A percentile compares a stretch with the other conserved stretches of the same genome.
These are phyloP conservation scores for Pseudeuparius sepicola DNA, from an alignment of 2,888 invertebrate genomes.

Conservation along the genomic window DNA sequence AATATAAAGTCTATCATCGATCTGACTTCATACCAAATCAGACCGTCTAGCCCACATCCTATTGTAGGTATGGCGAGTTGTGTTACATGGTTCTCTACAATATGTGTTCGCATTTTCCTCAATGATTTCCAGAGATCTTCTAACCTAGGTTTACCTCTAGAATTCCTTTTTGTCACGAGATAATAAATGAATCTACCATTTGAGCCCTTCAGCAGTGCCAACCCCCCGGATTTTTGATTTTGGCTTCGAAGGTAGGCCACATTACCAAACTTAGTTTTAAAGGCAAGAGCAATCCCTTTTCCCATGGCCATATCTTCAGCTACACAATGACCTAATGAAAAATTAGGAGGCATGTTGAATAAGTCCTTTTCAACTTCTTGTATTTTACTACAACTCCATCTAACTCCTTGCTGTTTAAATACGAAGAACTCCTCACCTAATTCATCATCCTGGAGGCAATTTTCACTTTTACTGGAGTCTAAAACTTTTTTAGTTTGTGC, in stretches of 20 bases:
- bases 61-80: too few relatives aligned
- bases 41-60: slow-evolving; percentile 56
- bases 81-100: slow-evolving; percentile 38
- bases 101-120: slow-evolving; percentile 37
- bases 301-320: slow-evolving; percentile 48
- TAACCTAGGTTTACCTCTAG: slow-evolving; percentile 34
- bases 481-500: too few relatives aligned
- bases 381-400: too few relatives aligned
- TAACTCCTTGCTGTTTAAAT: too few relatives aligned
- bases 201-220: slow-evolving; percentile 39
- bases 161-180: slow-evolving; percentile 47
- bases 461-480: too few relatives aligned
- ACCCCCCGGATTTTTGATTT: too few relatives aligned
- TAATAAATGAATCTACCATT: slow-evolving; percentile 45
- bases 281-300: slow-evolving; percentile 46
- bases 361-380: slow-evolving; percentile 42
- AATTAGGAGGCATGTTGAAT: slow-evolving; percentile 41
- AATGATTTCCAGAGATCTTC: slow-evolving; percentile 40
- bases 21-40: slow-evolving; percentile 51
- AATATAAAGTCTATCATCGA: slow-evolving; percentile 44
- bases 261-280: too few relatives aligned
- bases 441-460: too few relatives aligned
- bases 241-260: too few relatives aligned
- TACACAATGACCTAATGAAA: slow-evolving; percentile 47
- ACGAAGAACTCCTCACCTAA: too few relatives aligned